A percentile compares a stretch with the other conserved stretches of the same genome.
phyloP scores from a whole-genome alignment of 2,113 vertebrate genomes.

The Pseudorasbora parva region DNA sequence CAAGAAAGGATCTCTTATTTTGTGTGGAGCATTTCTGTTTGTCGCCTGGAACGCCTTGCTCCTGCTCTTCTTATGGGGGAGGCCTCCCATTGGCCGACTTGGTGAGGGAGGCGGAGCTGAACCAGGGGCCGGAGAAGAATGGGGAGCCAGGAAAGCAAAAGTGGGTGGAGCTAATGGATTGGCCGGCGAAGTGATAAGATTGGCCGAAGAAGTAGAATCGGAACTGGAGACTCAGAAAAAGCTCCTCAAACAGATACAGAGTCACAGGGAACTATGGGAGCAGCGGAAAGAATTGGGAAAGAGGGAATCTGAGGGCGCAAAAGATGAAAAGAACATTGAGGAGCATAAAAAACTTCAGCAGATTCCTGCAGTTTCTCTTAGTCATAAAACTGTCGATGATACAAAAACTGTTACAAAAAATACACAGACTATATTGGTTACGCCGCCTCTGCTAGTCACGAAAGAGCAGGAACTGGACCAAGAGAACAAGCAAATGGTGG shows the following conservation, averaged over 20 bases:
- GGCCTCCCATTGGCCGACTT: slow-evolving; percentile 75
- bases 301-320: slow-evolving; percentile 54
- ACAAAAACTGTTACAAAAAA: slow-evolving; percentile 34
- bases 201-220: slow-evolving; percentile 81
- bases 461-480: background rate
- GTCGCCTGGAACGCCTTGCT: slow-evolving; percentile 91
- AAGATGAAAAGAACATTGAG: slow-evolving; percentile 41
- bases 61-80: slow-evolving; percentile 91
- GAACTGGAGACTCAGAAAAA: slow-evolving; percentile 87
- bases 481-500: slow-evolving; percentile 12
- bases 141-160: slow-evolving; percentile 66
- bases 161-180: slow-evolving; percentile 65
- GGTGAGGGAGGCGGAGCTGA: slow-evolving; percentile 73
- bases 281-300: slow-evolving; percentile 68
- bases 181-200: slow-evolving; percentile 81
- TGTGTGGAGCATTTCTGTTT: slow-evolving; percentile 89
- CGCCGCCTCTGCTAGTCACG: background rate
- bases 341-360: slow-evolving; percentile 37
- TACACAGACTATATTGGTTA: slow-evolving; percentile 35
- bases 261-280: slow-evolving; percentile 76
- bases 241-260: slow-evolving; percentile 85
- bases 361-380: slow-evolving; percentile 42
- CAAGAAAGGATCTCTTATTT: slow-evolving; percentile 84
- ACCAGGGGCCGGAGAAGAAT: slow-evolving; percentile 75
- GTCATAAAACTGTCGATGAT: slow-evolving; percentile 39